phyloP scores from a whole-genome alignment of 30 jellyfish, hydroid and myxozoan genomes.

The Aurelia aurita complex sp. Pacific region DNA sequence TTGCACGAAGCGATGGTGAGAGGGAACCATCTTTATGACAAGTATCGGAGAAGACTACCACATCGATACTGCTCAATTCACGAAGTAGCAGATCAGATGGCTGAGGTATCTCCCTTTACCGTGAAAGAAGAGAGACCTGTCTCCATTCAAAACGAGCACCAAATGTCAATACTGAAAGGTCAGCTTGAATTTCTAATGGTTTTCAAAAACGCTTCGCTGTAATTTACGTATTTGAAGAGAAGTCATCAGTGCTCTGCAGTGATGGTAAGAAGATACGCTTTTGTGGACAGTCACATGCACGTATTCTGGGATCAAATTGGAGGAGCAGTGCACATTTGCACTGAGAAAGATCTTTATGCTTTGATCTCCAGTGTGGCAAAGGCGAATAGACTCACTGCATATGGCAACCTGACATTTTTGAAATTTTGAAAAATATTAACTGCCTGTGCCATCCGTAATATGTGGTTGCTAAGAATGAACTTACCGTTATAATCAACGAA shows the following conservation, averaged over 20 bases:
- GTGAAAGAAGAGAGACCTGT: background rate
- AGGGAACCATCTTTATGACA: background rate
- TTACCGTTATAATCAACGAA: too few relatives aligned
- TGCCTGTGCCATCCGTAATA: too few relatives aligned
- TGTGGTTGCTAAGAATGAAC: too few relatives aligned
- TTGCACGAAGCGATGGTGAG: background rate
- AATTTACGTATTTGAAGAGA: background rate
- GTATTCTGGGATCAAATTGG: too few relatives aligned
- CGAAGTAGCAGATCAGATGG: background rate
- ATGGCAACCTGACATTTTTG: too few relatives aligned
- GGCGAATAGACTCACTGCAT: too few relatives aligned
- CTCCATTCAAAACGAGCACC: background rate
- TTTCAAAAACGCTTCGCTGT: background rate
- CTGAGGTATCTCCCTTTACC: background rate
- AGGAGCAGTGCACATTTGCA: too few relatives aligned
- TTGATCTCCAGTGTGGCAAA: too few relatives aligned
- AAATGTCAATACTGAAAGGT: background rate
- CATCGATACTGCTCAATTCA: background rate
- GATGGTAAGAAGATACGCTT: conserved; percentile 4
- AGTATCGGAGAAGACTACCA: conserved; percentile 4
- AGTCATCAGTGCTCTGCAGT: conserved; percentile 7
- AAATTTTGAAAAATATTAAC: too few relatives aligned
- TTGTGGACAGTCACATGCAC: background rate
- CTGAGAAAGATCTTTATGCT: too few relatives aligned
- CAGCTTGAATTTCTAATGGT: background rate